Conservation (phyloP, 2,113 vertebrate genomes). For the Leucopsar rothschildi region DNA sequence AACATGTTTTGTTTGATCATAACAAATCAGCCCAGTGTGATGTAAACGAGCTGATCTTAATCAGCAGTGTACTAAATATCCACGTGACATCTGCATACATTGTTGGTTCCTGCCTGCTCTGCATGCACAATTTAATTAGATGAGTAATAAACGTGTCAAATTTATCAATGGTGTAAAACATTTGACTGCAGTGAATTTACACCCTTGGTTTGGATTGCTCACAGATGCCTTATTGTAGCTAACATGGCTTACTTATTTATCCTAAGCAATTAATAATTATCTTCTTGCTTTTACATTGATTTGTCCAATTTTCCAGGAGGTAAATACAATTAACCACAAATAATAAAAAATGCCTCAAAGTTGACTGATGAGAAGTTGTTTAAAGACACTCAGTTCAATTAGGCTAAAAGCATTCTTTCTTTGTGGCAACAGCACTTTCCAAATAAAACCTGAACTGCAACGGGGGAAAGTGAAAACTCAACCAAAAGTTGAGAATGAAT, state of each 20-base stretch:
- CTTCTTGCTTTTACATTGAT: conserved; percentile 43
- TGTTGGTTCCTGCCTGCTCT: background rate
- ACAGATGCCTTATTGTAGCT: background rate
- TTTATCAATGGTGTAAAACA: conserved; percentile 20
- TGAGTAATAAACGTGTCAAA: conserved; percentile 29
- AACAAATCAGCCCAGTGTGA: conserved; percentile 15
- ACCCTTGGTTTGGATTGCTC: background rate
- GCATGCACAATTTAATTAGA: conserved; percentile 32
- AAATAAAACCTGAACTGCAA: background rate
- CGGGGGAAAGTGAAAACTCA: background rate
- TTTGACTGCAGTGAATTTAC: conserved; percentile 5
- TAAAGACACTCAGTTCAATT: conserved; percentile 65
- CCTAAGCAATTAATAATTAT: background rate
- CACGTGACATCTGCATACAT: background rate
- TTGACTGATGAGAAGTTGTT: conserved; percentile 63
- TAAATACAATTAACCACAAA: conserved; percentile 62
- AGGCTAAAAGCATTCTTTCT: conserved; percentile 72
- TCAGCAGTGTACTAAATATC: conserved; percentile 6
- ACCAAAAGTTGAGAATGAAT: background rate
- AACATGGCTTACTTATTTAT: background rate
- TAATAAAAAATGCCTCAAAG: conserved; percentile 43
- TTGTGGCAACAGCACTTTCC: background rate
- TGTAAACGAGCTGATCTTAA: background rate
- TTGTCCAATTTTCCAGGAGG: conserved; percentile 50
- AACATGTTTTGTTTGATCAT: background rate